These are phyloP conservation scores for Cyphomyrmex costatus DNA, from an alignment of 1,140 invertebrate genomes.

Conservation along the genomic window DNA sequence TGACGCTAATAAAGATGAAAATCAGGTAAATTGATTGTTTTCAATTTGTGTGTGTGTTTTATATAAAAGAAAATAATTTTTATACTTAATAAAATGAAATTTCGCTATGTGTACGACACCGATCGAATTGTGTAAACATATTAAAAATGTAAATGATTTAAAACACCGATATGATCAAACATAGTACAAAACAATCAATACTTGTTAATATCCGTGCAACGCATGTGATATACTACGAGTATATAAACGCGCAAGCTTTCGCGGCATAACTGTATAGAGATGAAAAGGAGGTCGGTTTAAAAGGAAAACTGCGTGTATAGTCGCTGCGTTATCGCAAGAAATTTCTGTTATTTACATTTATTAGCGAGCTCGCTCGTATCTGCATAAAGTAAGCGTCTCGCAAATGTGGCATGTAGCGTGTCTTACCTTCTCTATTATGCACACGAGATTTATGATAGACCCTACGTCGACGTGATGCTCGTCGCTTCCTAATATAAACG, in stretches of 20 bases:
- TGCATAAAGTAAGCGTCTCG: not conserved
- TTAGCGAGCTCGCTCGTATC: conserved; percentile 6
- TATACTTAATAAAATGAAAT: not conserved
- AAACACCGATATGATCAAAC: not conserved
- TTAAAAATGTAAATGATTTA: conserved; percentile 44
- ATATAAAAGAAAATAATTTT: not conserved
- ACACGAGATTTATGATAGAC: conserved; percentile 96
- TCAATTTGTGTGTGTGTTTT: not conserved
- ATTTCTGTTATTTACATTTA: conserved; percentile 57
- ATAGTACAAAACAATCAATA: conserved; percentile 43
- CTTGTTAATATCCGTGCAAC: conserved; percentile 50
- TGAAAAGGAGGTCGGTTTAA: conserved; percentile 7
- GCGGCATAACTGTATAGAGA: not conserved
- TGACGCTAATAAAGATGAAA: not conserved
- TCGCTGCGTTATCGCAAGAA: conserved; percentile 16
- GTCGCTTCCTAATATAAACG: conserved; percentile 94
- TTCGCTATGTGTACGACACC: not conserved
- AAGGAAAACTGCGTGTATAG: conserved; percentile 5
- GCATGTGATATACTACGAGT: not conserved
- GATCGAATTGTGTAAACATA: not conserved
- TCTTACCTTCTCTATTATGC: conserved; percentile 96
- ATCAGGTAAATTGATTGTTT: not conserved
- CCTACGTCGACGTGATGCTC: conserved; percentile 96
- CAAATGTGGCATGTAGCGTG: not conserved
- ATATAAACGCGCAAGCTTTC: not conserved